phyloP scores from a whole-genome alignment of 2,113 vertebrate species.

The Gavia stellata region DNA sequence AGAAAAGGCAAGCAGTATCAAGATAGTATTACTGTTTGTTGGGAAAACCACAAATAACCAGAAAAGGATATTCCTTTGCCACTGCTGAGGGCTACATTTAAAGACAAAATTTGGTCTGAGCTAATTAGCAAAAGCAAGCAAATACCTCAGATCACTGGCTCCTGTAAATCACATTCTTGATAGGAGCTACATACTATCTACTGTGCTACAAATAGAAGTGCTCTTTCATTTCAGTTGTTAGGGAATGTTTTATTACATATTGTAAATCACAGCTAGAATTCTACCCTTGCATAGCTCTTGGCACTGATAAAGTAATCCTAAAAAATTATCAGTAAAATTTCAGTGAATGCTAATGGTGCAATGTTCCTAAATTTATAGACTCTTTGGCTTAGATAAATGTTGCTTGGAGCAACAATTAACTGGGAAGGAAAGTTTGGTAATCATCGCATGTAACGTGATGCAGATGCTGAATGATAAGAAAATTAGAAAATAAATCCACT shows the following conservation, averaged over 20 bases:
- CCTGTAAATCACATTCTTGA: not conserved
- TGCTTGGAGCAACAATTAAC: slow-evolving; percentile 5
- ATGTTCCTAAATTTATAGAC: not conserved
- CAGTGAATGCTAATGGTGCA: not conserved
- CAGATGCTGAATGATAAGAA: not conserved
- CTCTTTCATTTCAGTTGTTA: not conserved
- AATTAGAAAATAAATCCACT: not conserved
- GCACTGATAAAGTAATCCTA: not conserved
- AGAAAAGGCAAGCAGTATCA: not conserved
- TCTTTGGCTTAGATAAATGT: not conserved
- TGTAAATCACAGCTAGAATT: slow-evolving; percentile 27
- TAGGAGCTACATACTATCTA: not conserved
- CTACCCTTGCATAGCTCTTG: not conserved
- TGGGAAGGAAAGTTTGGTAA: not conserved
- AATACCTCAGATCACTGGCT: not conserved
- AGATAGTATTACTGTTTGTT: not conserved
- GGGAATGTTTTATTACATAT: not conserved
- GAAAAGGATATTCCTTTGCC: not conserved
- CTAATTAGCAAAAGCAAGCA: not conserved
- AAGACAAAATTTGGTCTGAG: not conserved
- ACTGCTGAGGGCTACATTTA: not conserved
- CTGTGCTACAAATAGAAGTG: not conserved
- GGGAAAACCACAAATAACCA: not conserved
- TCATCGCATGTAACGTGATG: not conserved
- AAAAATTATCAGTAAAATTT: not conserved